Evolutionary conservation across 2,113 vertebrate genomes (phyloP).

Genomic region (Diglossa brunneiventris): DNA sequence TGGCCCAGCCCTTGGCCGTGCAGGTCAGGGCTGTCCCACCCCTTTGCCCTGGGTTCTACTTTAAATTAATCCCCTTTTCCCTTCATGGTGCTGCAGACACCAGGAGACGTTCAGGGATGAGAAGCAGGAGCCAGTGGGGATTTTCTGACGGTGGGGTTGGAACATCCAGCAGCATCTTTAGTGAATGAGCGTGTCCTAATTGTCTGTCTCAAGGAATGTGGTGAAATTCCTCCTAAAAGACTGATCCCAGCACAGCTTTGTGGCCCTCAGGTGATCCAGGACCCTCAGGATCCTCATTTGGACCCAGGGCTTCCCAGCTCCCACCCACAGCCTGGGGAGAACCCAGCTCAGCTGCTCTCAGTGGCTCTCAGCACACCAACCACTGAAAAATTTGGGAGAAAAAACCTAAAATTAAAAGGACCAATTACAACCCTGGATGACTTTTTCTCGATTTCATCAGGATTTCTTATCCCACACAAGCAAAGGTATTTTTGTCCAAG

Average conservation of each 20-base stretch:
- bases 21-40: neutral
- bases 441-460: neutral
- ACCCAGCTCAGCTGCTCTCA: neutral
- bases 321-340: neutral
- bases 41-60: neutral
- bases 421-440: neutral
- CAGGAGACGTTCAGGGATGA: neutral
- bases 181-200: neutral
- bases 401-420: neutral
- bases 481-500: neutral
- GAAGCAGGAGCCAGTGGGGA: neutral
- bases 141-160: neutral
- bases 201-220: neutral
- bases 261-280: neutral
- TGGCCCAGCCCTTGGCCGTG: neutral
- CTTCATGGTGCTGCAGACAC: neutral
- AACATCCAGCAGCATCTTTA: neutral
- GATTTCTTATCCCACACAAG: neutral
- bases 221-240: neutral
- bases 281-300: no score
- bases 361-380: neutral
- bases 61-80: neutral
- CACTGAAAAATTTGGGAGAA: fast-evolving
- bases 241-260: neutral
- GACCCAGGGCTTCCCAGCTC: neutral